phyloP scores from a whole-genome alignment of 1,140 invertebrate species.

The Radopholus similis region DNA sequence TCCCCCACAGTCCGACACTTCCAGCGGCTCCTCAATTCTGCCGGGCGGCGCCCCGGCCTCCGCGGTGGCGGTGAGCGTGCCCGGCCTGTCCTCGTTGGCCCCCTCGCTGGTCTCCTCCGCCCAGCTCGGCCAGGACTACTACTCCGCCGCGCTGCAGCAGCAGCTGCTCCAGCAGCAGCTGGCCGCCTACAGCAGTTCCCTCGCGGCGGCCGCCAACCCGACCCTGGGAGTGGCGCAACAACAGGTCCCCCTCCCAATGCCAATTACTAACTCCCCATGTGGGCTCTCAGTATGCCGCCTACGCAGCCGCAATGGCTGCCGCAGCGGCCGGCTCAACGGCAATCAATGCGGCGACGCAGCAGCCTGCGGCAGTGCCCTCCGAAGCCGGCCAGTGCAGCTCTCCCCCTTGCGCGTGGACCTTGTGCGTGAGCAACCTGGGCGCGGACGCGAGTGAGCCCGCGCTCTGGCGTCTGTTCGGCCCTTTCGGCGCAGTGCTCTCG shows the following conservation, averaged over 20 bases:
- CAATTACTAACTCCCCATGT: neutral
- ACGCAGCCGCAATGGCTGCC: slow-evolving; percentile 22
- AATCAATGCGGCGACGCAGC: slow-evolving; percentile 10
- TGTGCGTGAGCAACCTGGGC: slow-evolving; percentile 96
- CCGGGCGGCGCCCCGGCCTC: neutral
- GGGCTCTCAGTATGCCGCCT: slow-evolving; percentile 8
- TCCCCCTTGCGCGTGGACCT: slow-evolving; percentile 66
- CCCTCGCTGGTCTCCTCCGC: neutral
- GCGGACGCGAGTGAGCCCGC: slow-evolving; percentile 97
- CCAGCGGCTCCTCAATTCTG: neutral
- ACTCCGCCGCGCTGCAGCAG: neutral
- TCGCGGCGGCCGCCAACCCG: slow-evolving; percentile 67
- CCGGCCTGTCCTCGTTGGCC: neutral
- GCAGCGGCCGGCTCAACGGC: slow-evolving; percentile 6
- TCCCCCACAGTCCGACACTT: neutral
- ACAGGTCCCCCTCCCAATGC: neutral
- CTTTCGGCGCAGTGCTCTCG: slow-evolving; percentile 95
- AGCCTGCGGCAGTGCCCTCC: neutral
- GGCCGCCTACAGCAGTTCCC: slow-evolving; percentile 73
- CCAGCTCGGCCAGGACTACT: slow-evolving; percentile 17
- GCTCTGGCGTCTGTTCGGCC: slow-evolving; percentile 96
- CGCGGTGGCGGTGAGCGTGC: neutral
- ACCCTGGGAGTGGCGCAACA: slow-evolving; percentile 17
- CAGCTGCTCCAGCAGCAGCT: slow-evolving; percentile 70
- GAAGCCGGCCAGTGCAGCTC: neutral